Conservation (phyloP, 1,140 invertebrate genomes). For the Drosophila watanabei region DNA sequence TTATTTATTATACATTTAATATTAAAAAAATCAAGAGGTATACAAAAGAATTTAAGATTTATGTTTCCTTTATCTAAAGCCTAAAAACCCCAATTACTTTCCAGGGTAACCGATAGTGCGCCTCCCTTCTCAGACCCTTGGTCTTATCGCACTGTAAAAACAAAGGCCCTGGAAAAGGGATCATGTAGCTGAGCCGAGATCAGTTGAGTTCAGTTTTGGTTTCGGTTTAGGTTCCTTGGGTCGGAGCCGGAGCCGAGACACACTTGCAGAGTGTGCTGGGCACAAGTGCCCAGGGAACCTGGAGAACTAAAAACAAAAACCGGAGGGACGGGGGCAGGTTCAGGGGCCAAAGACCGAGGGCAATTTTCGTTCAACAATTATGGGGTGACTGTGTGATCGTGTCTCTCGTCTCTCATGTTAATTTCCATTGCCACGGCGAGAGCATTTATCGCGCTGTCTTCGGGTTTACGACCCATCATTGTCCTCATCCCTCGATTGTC, state of each 20-base stretch:
- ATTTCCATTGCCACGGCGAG: slow-evolving; percentile 58
- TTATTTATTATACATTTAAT: neutral
- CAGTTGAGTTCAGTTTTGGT: slow-evolving; percentile 18
- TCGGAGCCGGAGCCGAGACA: slow-evolving; percentile 63
- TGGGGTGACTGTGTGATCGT: slow-evolving; percentile 46
- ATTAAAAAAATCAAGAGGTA: neutral
- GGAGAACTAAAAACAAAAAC: neutral
- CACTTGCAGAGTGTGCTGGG: slow-evolving; percentile 82
- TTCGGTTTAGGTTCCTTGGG: slow-evolving; percentile 15
- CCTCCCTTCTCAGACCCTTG: neutral
- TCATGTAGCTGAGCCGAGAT: slow-evolving; percentile 58
- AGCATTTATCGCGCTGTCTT: slow-evolving; percentile 71
- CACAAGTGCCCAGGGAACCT: slow-evolving; percentile 61
- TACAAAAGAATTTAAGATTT: too few relatives aligned
- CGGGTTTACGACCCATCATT: slow-evolving; percentile 68
- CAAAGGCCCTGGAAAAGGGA: slow-evolving; percentile 74
- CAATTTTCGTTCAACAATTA: slow-evolving; percentile 40
- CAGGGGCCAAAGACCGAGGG: slow-evolving; percentile 34
- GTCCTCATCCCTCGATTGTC: slow-evolving; percentile 60
- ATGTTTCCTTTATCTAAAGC: neutral
- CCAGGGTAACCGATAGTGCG: slow-evolving; percentile 23
- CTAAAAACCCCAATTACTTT: neutral
- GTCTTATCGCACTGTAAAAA: slow-evolving; percentile 76
- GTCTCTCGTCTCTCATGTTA: slow-evolving; percentile 50
- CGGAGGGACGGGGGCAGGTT: neutral